Evolutionary conservation across 2,888 invertebrate species (phyloP).

Genomic region (Mechanitis mazaeus): DNA sequence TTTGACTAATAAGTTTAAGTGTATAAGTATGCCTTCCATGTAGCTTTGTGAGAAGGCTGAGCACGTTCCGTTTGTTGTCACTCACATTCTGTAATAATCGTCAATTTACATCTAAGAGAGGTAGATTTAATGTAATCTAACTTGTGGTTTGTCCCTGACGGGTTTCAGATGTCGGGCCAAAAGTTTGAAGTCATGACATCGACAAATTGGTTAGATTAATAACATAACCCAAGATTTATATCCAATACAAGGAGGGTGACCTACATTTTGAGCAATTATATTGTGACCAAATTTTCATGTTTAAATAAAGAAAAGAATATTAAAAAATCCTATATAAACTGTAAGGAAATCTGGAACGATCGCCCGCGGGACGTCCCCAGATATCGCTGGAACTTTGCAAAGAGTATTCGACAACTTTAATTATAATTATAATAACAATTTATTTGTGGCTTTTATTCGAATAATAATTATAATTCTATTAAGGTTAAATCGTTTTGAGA

Average conservation of each 20-base stretch:
- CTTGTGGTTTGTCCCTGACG: not conserved
- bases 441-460: not conserved
- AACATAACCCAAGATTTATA: constrained; percentile 1
- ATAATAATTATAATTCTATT: not conserved
- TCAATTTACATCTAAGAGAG: constrained; percentile 1
- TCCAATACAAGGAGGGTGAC: constrained; percentile 1
- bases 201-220: constrained; percentile 3
- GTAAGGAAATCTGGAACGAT: constrained; percentile 29
- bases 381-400: constrained; percentile 19
- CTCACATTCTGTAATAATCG: not conserved
- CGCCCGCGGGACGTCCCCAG: constrained; percentile 27
- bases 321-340: constrained; percentile 33
- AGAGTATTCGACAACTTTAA: constrained; percentile 10
- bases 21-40: too few species aligned
- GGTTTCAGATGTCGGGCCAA: not conserved
- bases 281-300: constrained; percentile 19
- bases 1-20: too few species aligned
- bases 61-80: too few species aligned
- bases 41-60: too few species aligned
- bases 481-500: not conserved
- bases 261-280: constrained; percentile 16
- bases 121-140: not conserved
- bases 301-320: constrained; percentile 33
- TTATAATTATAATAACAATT: not conserved
- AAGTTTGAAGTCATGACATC: not conserved